Evolutionary conservation across 2,113 vertebrate species (phyloP).

Genomic region (Columba janthina): DNA sequence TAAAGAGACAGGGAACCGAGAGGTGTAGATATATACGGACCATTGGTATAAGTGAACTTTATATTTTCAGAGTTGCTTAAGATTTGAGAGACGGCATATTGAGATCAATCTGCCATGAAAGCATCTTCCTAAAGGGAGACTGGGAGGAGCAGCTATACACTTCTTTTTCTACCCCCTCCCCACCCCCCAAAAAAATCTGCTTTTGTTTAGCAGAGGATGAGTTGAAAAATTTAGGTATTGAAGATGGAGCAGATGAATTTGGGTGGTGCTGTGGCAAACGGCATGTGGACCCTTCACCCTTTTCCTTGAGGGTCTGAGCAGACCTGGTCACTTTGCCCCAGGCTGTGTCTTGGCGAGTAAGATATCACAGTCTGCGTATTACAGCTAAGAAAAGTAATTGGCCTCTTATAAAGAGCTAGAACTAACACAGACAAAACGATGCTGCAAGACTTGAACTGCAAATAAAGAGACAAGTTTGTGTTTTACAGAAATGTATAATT

Average conservation of each 20-base stretch:
- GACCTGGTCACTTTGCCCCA: neutral
- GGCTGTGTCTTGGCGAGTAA: neutral
- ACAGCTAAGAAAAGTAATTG: slow-evolving; percentile 23
- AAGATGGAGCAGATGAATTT: neutral
- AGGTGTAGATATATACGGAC: slow-evolving; percentile 1
- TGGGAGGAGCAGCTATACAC: slow-evolving; percentile 39
- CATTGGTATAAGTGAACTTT: slow-evolving; percentile 56
- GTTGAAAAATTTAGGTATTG: slow-evolving; percentile 1
- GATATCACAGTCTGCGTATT: neutral
- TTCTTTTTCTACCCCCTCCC: neutral
- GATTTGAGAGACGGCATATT: slow-evolving; percentile 70
- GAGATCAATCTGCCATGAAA: slow-evolving; percentile 73
- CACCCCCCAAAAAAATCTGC: slow-evolving; percentile 10
- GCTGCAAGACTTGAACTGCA: slow-evolving; percentile 49
- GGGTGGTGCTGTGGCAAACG: neutral
- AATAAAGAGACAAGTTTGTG: slow-evolving; percentile 63
- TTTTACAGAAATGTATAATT: slow-evolving; percentile 65
- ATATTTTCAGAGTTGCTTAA: slow-evolving; percentile 67
- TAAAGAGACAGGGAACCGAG: slow-evolving; percentile 71
- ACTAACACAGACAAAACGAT: slow-evolving; percentile 55
- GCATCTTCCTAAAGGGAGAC: slow-evolving; percentile 49
- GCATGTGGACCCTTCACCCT: neutral
- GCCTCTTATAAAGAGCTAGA: slow-evolving; percentile 49
- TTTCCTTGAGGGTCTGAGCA: neutral
- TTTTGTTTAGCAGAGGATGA: slow-evolving; percentile 60